These are phyloP conservation scores for Odontophorus gujanensis DNA, from an alignment of 2,113 vertebrate genomes.

Conservation along the genomic window DNA sequence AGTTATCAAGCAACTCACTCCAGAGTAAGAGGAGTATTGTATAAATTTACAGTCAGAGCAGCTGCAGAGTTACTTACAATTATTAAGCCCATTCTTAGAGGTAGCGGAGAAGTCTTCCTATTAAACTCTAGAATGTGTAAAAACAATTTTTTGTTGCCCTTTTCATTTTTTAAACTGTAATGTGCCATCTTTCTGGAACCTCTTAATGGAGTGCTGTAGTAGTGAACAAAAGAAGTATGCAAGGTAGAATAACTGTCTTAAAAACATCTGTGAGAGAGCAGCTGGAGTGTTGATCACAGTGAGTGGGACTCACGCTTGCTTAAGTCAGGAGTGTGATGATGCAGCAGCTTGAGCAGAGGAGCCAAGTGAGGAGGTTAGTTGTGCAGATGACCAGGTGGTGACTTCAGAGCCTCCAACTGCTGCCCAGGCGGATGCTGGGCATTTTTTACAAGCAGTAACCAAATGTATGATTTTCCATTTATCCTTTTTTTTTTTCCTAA, in stretches of 20 bases:
- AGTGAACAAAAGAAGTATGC: background rate
- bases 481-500: background rate
- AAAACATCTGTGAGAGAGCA: background rate
- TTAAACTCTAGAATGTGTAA: background rate
- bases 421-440: background rate
- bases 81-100: background rate
- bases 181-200: background rate
- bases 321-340: background rate
- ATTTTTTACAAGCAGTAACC: background rate
- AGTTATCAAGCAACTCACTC: background rate
- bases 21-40: background rate
- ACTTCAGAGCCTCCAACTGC: background rate
- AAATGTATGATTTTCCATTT: background rate
- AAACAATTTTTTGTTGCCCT: background rate
- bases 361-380: background rate
- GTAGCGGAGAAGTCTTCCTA: background rate
- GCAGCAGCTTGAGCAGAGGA: background rate
- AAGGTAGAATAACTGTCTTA: background rate
- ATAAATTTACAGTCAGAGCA: background rate
- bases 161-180: background rate
- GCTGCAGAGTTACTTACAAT: background rate
- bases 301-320: background rate
- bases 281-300: background rate
- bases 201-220: background rate
- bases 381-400: background rate